Percentiles rank a stretch among this genome's conserved stretches.
Conservation (phyloP, 1,140 invertebrate genomes). For the Drosophila parabipectinata region DNA sequence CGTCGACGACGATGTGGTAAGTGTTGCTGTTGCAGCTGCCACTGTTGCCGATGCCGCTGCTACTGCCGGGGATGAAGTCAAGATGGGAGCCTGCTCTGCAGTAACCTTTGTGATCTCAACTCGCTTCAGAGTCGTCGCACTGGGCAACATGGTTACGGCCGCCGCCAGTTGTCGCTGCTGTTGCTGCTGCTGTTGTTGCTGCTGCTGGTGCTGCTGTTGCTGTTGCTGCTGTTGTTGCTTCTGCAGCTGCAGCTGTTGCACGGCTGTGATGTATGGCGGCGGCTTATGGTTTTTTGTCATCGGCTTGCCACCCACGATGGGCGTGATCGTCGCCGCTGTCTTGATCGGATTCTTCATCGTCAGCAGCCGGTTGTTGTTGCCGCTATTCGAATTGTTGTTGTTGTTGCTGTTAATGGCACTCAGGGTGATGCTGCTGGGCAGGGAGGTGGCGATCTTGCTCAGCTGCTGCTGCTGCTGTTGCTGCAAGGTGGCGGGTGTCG, state of each 20-base stretch:
- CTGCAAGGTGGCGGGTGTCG: conserved; percentile 58
- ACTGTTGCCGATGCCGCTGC: conserved; percentile 22
- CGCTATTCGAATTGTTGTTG: conserved; percentile 49
- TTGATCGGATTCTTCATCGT: conserved; percentile 72
- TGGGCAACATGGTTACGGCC: conserved; percentile 79
- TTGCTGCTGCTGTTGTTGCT: conserved; percentile 76
- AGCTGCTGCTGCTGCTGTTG: conserved; percentile 72
- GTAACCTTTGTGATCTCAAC: conserved; percentile 73
- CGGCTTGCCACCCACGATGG: conserved; percentile 76
- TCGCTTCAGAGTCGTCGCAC: conserved; percentile 77
- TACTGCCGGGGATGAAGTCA: conserved; percentile 26
- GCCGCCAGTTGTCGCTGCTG: conserved; percentile 80
- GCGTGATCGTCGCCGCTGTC: conserved; percentile 75
- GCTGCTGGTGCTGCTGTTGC: conserved; percentile 69
- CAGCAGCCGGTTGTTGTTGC: conserved; percentile 59
- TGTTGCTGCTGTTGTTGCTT: conserved; percentile 79
- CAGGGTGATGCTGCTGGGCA: conserved; percentile 75
- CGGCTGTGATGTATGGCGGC: conserved; percentile 80
- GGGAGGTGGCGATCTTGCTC: conserved; percentile 66
- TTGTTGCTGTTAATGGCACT: conserved; percentile 69
- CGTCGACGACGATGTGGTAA: conserved; percentile 33
- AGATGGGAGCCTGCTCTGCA: conserved; percentile 32
- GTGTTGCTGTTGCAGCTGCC: conserved; percentile 25
- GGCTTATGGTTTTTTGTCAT: conserved; percentile 84
- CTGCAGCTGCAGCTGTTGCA: conserved; percentile 78